A percentile compares a stretch with the other conserved stretches of the same genome.
phyloP scores from a whole-genome alignment of 2,113 vertebrate genomes.

The Silurus meridionalis region DNA sequence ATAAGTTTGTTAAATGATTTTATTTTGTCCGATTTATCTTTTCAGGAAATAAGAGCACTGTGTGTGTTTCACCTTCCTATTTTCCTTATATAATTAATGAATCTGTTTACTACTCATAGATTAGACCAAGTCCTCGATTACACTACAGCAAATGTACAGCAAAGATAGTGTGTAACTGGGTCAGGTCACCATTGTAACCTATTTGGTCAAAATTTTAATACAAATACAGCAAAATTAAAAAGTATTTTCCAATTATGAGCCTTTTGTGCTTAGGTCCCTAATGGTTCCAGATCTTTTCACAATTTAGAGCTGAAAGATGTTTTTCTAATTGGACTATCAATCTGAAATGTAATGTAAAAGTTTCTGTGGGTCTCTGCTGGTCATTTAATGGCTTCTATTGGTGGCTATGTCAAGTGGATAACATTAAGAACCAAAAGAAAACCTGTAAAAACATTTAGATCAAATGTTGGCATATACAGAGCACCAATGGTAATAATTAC shows the following conservation, averaged over 20 bases:
- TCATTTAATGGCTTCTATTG: too few species aligned
- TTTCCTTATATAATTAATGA: not conserved
- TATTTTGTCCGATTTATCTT: not conserved
- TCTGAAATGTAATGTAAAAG: not conserved
- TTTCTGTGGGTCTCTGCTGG: too few species aligned
- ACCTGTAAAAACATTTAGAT: too few species aligned
- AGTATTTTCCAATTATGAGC: not conserved
- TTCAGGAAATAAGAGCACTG: not conserved
- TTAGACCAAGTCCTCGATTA: not conserved
- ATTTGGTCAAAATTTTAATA: not conserved
- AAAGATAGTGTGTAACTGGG: conserved; percentile 9
- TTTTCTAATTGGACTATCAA: not conserved
- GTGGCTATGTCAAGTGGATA: too few species aligned
- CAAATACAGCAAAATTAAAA: not conserved
- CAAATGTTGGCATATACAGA: too few species aligned
- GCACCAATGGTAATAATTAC: too few species aligned
- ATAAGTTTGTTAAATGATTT: not conserved
- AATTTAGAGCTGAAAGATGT: not conserved
- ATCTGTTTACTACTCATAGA: not conserved
- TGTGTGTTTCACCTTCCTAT: not conserved
- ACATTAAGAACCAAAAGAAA: too few species aligned
- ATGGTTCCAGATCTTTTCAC: not conserved
- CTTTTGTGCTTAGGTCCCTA: not conserved
- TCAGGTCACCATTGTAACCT: not conserved
- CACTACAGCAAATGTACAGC: too few species aligned